phyloP scores from a whole-genome alignment of 92 coral and sea anemone genomes.

The Hydrozoanthus gracilis region DNA sequence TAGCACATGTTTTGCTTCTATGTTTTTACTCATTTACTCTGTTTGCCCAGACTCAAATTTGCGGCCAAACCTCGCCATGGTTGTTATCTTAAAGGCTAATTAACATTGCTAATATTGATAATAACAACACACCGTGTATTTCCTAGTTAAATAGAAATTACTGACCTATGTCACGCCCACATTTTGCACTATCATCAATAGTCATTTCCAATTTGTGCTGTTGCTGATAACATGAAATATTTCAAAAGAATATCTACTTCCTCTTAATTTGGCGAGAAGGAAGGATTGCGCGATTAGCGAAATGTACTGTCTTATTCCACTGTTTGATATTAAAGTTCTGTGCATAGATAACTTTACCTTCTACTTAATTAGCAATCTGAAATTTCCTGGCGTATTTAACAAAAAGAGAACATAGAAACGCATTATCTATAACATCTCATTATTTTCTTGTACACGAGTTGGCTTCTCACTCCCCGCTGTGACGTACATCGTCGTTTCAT shows the following conservation, averaged over 20 bases:
- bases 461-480: too few relatives aligned
- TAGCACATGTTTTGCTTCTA: background rate
- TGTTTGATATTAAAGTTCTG: too few relatives aligned
- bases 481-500: too few relatives aligned
- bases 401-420: too few relatives aligned
- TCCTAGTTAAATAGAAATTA: background rate
- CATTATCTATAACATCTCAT: too few relatives aligned
- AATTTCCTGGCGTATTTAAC: too few relatives aligned
- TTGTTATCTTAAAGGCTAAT: background rate
- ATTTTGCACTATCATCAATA: background rate
- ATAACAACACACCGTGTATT: background rate
- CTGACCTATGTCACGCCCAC: background rate
- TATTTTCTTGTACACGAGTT: too few relatives aligned
- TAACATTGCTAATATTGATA: background rate
- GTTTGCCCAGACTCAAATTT: background rate
- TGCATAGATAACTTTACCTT: too few relatives aligned
- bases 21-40: background rate
- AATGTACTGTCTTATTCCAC: too few relatives aligned
- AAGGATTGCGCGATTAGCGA: too few relatives aligned
- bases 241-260: background rate
- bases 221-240: background rate
- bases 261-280: too few relatives aligned
- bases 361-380: too few relatives aligned
- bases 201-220: background rate
- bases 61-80: background rate